Conservation (phyloP, 2,113 vertebrate species). For the Stictonetta naevosa region DNA sequence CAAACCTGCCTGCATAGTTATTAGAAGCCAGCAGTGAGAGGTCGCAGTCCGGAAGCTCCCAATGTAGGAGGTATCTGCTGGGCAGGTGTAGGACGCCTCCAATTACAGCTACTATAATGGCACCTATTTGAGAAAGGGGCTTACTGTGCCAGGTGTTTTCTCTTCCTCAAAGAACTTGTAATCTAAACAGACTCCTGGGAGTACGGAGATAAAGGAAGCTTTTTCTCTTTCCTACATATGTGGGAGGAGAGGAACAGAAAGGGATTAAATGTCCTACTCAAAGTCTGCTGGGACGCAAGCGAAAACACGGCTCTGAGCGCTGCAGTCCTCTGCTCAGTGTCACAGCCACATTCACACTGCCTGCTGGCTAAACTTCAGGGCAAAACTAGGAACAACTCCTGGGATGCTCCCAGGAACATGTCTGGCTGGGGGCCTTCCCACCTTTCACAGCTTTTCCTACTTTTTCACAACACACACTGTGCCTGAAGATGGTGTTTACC, state of each 20-base stretch:
- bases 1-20: background rate
- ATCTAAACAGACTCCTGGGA: background rate
- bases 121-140: background rate
- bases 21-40: background rate
- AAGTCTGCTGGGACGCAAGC: background rate
- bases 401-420: background rate
- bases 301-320: background rate
- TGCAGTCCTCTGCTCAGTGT: background rate
- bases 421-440: background rate
- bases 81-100: background rate
- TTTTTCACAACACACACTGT: background rate
- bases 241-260: conserved; percentile 12
- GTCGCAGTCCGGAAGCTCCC: background rate
- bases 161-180: background rate
- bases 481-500: background rate
- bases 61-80: background rate
- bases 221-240: background rate
- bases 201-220: conserved; percentile 2
- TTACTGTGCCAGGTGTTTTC: conserved; percentile 34
- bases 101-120: background rate
- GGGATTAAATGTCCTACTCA: background rate
- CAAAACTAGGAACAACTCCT: background rate
- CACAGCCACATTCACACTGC: background rate
- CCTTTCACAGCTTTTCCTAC: background rate
- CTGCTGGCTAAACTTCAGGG: background rate